Base-by-base conservation (phyloP, 2,797 vertebrate genomes). In the Melanotaenia trifasciata region DNA sequence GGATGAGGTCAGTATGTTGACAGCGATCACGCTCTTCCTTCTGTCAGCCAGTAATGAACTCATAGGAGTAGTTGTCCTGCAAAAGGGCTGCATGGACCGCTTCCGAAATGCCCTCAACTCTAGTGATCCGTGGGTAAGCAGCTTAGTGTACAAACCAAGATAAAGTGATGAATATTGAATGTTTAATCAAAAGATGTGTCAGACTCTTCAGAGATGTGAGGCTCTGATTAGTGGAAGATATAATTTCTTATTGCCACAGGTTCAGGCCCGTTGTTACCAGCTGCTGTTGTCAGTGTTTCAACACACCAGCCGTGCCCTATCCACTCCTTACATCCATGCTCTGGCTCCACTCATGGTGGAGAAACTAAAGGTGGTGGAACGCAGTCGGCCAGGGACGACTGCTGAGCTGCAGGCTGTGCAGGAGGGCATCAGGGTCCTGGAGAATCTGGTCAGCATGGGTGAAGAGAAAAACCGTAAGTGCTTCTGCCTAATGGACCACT, bases 221-320 rank as follows among this genome's bases (percentile, higher is more conserved):
- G 38, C 56, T 14, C 14, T 10, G 16, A 63, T 64, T 4, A 35
- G 5, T 69, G 28, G 67, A 10, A 61, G 67, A 64, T 56, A 38
- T 47, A 1, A 43, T 73, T 40, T 81, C 0, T 61, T 47, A 61
- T 43, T 63, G 33, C 28, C 56, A 18, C 91, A 99, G 98, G 96
- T 98, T 87, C 98, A 98, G 93, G 96, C 96, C 16, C 97, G 97
- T 60, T 97, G 97, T 92, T 99, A 98, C 92, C 98, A 99, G 94
- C 95, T 99, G 87, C 93, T 99, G 62, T 89, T 99, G 70, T 99
- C 98, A 3, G 96, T 99, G 81, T 99, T 99, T 85, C 97, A 99
- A 84, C 97, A 99, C 90, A 94, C 96, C 51, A 96, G 94, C 81
- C 96, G 97, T 13, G 96, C 96, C 24, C 96, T 99, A 58, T 96